Base-by-base conservation (phyloP, 2,888 invertebrate genomes). In the Pycnomerus fuliginosus region DNA sequence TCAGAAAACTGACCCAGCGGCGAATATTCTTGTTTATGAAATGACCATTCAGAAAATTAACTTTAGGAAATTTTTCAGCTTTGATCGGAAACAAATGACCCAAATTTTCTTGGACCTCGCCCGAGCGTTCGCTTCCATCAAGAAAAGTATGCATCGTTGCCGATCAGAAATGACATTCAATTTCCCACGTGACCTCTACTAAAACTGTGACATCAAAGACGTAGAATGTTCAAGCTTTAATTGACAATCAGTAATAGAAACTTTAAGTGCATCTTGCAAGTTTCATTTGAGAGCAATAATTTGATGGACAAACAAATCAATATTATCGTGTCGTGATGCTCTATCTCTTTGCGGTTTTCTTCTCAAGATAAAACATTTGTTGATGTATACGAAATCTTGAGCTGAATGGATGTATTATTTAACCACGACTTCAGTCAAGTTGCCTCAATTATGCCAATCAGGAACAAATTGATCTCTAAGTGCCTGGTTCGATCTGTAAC, bases 361-460 rank as follows among this genome's bases (percentile, higher is more conserved):
- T 37, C 33, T 41, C 20, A 23, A 20, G 25, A 33, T n/a, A n/a
- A n/a, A n/a, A n/a, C n/a, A n/a, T n/a, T n/a, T n/a, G n/a, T 29
- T 51, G 53, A 48, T 41, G 44, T 52, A 48, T 27, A 44, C 48
- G 28, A 48, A 55, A 42, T 53, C 24, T 4, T 44, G 41, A 28
- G 44, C 36, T 17, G 38, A 48, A 52, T 53, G 41, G 55, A 55
- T 51, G 53, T 52, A 56, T 60, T 61, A 60, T 61, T 56, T 58
- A 62, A 53, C 58, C 60, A 56, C 56, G 61, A 63, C 60, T 60
- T 59, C 61, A 61, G 61, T 63, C 60, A 60, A 49, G 41, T 53
- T 48, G 54, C 55, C 53, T 53, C 61, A 63, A 63, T 63, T 62
- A 62, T 60, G 58, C 56, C 60, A 62, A 62, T 63, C 59, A 56